Conservation (phyloP, 2,797 vertebrate genomes). For the Enteromius argenteus region DNA sequence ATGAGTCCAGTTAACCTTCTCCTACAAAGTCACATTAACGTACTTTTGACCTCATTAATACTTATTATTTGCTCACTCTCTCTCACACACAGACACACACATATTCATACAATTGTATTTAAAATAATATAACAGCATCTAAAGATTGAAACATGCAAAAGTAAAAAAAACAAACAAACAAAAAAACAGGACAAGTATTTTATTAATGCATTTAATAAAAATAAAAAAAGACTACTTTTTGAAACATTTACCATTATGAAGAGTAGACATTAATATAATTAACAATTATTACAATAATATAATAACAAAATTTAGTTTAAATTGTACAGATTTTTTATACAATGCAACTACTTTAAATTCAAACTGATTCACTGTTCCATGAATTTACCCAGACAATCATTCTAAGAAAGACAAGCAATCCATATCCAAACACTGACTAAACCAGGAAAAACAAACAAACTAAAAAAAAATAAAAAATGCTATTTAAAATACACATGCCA, state of each 20-base stretch:
- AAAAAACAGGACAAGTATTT: not conserved
- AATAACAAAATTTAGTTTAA: not conserved
- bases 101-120: not conserved
- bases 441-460: not conserved
- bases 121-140: not conserved
- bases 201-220: not conserved
- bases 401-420: not conserved
- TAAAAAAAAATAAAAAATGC: too few relatives aligned
- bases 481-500: not conserved
- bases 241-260: not conserved
- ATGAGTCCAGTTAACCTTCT: slow-evolving; percentile 51
- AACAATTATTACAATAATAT: not conserved
- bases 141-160: not conserved
- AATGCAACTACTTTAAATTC: not conserved
- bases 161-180: not conserved
- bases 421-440: not conserved
- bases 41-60: slow-evolving; percentile 15
- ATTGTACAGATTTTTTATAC: not conserved
- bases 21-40: slow-evolving; percentile 49
- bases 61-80: slow-evolving; percentile 34
- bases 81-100: not conserved
- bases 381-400: not conserved
- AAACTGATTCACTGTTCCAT: not conserved
- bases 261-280: not conserved
- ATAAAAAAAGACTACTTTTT: too few relatives aligned